Percentiles rank a stretch among this genome's conserved stretches.
phyloP scores from a whole-genome alignment of 1,140 invertebrate species.

The Magallana ariakensis region DNA sequence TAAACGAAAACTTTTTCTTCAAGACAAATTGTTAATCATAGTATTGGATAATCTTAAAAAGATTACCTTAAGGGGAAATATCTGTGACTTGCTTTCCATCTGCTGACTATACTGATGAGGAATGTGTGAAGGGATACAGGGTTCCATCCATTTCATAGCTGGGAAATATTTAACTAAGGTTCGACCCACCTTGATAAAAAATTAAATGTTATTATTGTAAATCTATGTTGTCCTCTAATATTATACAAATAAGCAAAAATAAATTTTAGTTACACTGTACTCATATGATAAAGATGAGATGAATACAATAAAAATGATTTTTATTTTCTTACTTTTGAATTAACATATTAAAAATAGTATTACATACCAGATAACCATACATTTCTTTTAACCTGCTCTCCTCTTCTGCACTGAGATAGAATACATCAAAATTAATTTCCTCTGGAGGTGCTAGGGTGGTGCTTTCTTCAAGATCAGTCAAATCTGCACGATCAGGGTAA shows the following conservation, averaged over 20 bases:
- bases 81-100: constrained; percentile 15
- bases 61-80: constrained; percentile 9
- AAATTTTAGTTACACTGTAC: not conserved
- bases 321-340: not conserved
- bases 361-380: constrained; percentile 20
- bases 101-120: constrained; percentile 14
- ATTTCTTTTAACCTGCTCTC: not conserved
- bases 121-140: not conserved
- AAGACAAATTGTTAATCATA: not conserved
- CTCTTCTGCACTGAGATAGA: not conserved
- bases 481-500: not conserved
- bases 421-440: not conserved
- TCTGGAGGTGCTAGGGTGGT: not conserved
- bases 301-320: not conserved
- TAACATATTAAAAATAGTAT: not conserved
- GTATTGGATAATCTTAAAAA: not conserved
- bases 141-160: not conserved
- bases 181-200: not conserved
- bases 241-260: not conserved
- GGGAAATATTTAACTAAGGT: not conserved
- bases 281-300: not conserved
- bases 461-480: not conserved
- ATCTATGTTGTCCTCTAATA: not conserved
- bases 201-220: not conserved
- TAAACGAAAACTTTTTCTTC: not conserved